These are phyloP conservation scores for Periophthalmus modestus DNA, from an alignment of 2,113 vertebrate genomes.

Conservation along the genomic window DNA sequence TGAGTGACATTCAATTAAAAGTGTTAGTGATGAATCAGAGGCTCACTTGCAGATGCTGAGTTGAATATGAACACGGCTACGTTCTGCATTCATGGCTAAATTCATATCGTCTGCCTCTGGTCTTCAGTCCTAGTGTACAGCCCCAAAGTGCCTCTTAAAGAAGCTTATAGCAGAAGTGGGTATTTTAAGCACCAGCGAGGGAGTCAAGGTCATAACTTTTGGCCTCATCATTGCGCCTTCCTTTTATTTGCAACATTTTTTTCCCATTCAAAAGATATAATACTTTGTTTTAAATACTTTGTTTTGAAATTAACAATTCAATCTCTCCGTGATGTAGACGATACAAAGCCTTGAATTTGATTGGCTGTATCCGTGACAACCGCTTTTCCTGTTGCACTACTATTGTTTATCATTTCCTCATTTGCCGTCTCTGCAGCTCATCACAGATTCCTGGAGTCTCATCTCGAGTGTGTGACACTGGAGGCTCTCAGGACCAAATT, in stretches of 20 bases:
- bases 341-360: slow-evolving; percentile 5
- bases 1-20: slow-evolving; percentile 56
- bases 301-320: no score
- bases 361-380: slow-evolving; percentile 37
- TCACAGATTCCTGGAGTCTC: slow-evolving; percentile 39
- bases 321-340: background rate
- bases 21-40: slow-evolving; percentile 26
- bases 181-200: background rate
- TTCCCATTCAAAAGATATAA: no score
- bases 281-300: no score
- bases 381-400: slow-evolving; percentile 1
- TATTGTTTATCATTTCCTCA: slow-evolving; percentile 32
- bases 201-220: no score
- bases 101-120: background rate
- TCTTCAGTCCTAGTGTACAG: background rate
- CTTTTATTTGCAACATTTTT: no score
- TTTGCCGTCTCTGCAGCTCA: slow-evolving; percentile 31
- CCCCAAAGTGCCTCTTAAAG: background rate
- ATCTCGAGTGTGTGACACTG: slow-evolving; percentile 28
- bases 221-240: no score
- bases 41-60: background rate
- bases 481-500: slow-evolving; percentile 51
- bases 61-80: slow-evolving; percentile 10
- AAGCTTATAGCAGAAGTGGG: background rate
- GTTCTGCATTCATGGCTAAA: background rate